Evolutionary conservation across 2,797 vertebrate genomes (phyloP), one percentile per base, ranked within the genome.

Genomic region (Malacoraja senta): DNA sequence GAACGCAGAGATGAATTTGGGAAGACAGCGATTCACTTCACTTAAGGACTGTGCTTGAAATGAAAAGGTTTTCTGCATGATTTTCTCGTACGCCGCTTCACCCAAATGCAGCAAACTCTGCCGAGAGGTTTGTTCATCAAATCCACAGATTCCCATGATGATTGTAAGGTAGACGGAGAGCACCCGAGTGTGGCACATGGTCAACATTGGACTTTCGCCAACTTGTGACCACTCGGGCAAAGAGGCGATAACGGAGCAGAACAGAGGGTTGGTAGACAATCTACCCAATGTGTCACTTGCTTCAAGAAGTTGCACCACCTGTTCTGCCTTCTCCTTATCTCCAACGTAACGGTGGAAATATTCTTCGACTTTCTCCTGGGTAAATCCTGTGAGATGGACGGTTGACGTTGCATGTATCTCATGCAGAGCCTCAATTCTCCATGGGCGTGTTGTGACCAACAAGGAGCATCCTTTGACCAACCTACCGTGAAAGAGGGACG

Each of bases 401-500:
- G 44, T 53, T 53, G 44, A 53, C 44, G 4, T 53, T 53, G 4
- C 44, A 53, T 65, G 72, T 6, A 38, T 77, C 0, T 44, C 61
- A 9, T 94, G 91, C 53, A 94, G 44, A 6, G 24, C 26, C 21
- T 68, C 91, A 3, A 94, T 78, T 0, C 6, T 93, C 0, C 90
- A 91, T 0, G 94, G 93, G 72, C 95, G 95, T 68, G 94, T 95
- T 3, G 96, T 96, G 78, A 97, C 93, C 74, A 97, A 72, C 58
- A 96, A 93, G 1, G 95, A 94, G 8, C 95, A 96, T 3, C 95
- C 96, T 26, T 95, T 95, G 35, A 97, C 94, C 81, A 97, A 94
- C 0, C 94, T 94, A 6, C 97, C 94, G 0, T 95, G 94, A 2
- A 97, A 93, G 94, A 98, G 94, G 93, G 97, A 96, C 93, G 94